phyloP scores from a whole-genome alignment of 1,140 invertebrate genomes.

The Spodoptera frugiperda region DNA sequence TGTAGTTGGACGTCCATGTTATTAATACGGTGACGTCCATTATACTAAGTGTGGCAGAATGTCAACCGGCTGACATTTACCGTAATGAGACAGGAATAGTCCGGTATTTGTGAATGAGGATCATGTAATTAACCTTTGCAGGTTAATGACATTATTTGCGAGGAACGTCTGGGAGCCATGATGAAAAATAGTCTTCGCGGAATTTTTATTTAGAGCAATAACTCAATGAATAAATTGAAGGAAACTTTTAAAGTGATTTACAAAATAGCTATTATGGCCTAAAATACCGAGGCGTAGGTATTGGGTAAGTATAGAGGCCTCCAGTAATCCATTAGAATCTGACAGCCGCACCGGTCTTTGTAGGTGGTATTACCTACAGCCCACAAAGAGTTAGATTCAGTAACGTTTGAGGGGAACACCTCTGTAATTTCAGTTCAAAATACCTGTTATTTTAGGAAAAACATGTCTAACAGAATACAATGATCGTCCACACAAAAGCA shows the following conservation, averaged over 20 bases:
- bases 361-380: no score
- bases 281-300: neutral
- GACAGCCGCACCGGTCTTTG: neutral
- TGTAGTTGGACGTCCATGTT: neutral
- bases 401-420: neutral
- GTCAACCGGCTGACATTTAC: slow-evolving; percentile 40
- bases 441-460: slow-evolving; percentile 34
- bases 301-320: no score
- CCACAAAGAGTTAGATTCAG: neutral
- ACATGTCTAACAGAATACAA: slow-evolving; percentile 31
- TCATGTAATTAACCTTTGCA: slow-evolving; percentile 38
- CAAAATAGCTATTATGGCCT: no score
- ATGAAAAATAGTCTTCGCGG: neutral
- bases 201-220: no score
- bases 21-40: slow-evolving; percentile 39
- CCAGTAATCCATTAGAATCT: neutral
- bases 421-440: neutral
- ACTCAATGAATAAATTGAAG: no score
- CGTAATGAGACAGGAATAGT: slow-evolving; percentile 30
- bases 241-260: no score
- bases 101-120: slow-evolving; percentile 26
- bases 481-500: slow-evolving; percentile 41
- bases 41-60: slow-evolving; percentile 35
- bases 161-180: neutral
- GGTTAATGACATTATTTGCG: slow-evolving; percentile 29